These are phyloP conservation scores for Centruroides sculpturatus DNA, from an alignment of 1,140 invertebrate genomes.

Conservation along the genomic window DNA sequence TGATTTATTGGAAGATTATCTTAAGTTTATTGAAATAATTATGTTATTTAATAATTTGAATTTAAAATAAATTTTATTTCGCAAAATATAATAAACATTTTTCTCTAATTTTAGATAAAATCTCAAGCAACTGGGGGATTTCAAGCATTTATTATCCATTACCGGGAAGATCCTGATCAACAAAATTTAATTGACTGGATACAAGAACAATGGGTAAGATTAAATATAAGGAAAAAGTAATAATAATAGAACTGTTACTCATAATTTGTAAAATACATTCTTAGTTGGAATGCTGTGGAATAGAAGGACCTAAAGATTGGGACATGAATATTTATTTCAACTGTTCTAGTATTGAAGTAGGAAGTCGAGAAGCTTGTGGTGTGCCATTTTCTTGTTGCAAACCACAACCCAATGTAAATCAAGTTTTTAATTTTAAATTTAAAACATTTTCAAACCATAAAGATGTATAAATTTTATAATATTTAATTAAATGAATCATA, in stretches of 20 bases:
- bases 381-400: constrained; percentile 96
- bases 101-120: constrained; percentile 49
- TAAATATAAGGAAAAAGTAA: background rate
- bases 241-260: background rate
- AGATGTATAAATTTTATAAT: background rate
- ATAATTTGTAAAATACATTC: constrained; percentile 3
- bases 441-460: background rate
- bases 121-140: constrained; percentile 79
- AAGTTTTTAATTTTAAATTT: background rate
- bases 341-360: constrained; percentile 73
- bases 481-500: background rate
- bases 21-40: background rate
- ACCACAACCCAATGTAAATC: constrained; percentile 55
- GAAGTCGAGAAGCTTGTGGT: constrained; percentile 89
- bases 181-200: constrained; percentile 98
- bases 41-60: background rate
- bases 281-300: constrained; percentile 86
- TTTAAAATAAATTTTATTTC: background rate
- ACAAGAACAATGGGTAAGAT: constrained; percentile 83
- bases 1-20: background rate
- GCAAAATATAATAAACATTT: background rate
- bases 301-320: constrained; percentile 89
- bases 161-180: constrained; percentile 92
- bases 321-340: constrained; percentile 96
- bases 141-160: constrained; percentile 86